A percentile compares a stretch with the other conserved stretches of the same genome.
Conservation (phyloP, 2,113 vertebrate genomes). For the Syngnathoides biaculeatus region DNA sequence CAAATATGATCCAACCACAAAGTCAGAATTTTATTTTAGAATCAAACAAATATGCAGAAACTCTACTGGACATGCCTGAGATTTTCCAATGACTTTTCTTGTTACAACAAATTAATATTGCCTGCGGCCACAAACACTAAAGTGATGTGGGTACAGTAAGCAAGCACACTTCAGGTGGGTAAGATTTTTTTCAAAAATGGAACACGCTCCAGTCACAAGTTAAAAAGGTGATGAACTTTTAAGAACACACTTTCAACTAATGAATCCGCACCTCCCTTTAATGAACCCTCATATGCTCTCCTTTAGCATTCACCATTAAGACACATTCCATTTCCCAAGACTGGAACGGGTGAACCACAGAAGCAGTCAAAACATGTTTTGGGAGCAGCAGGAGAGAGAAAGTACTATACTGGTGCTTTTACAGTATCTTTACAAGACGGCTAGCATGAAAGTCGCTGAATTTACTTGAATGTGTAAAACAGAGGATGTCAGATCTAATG, state of each 20-base stretch:
- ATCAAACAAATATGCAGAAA: constrained; percentile 17
- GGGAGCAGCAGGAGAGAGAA: constrained; percentile 47
- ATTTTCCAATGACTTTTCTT: constrained; percentile 25
- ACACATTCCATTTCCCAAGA: constrained; percentile 73
- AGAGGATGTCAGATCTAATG: constrained; percentile 8
- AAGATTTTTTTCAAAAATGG: constrained; percentile 29
- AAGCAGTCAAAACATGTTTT: constrained; percentile 73
- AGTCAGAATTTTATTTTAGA: constrained; percentile 11
- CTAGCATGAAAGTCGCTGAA: constrained; percentile 30
- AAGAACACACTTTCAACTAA: constrained; percentile 72
- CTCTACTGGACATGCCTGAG: constrained; percentile 28
- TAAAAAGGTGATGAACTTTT: constrained; percentile 67
- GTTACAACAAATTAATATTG: constrained; percentile 35
- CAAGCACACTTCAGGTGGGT: background rate
- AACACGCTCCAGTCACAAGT: constrained; percentile 56
- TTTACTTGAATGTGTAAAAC: constrained; percentile 41
- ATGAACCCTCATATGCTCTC: constrained; percentile 61
- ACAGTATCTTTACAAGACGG: constrained; percentile 56
- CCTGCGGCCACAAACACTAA: constrained; percentile 59
- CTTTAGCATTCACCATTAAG: constrained; percentile 67
- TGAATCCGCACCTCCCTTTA: constrained; percentile 62
- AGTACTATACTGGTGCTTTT: constrained; percentile 61
- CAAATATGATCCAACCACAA: constrained; percentile 7
- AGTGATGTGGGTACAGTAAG: constrained; percentile 44
- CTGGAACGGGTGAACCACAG: constrained; percentile 69